Conservation (phyloP, 2,888 invertebrate species). For the Agriopis leucophaearia region DNA sequence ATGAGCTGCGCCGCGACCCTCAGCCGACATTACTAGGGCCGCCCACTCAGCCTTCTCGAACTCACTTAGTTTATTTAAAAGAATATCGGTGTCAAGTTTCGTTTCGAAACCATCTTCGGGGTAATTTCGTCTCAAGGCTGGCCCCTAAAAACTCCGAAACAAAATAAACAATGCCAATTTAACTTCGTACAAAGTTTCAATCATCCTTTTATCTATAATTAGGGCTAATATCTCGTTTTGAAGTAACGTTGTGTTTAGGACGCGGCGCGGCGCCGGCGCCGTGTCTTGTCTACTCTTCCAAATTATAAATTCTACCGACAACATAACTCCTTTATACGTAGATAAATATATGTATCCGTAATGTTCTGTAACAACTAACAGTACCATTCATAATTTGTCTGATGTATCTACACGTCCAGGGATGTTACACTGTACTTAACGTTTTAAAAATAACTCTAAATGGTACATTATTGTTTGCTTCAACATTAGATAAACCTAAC, state of each 20-base stretch:
- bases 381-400: not conserved
- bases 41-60: too few species aligned
- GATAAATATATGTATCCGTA: conserved; percentile 20
- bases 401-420: conserved; percentile 1
- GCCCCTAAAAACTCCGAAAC: not conserved
- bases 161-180: conserved; percentile 15
- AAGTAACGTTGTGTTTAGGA: not conserved
- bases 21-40: too few species aligned
- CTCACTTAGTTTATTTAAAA: not conserved
- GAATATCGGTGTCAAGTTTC: not conserved
- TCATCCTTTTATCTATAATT: conserved; percentile 16
- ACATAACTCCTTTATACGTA: conserved; percentile 9
- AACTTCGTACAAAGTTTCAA: conserved; percentile 10
- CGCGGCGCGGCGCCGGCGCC: not conserved
- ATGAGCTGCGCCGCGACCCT: too few species aligned
- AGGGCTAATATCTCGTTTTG: conserved; percentile 8
- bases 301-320: conserved; percentile 19
- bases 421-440: not conserved
- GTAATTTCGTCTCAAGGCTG: not conserved
- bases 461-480: too few species aligned
- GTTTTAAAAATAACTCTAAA: too few species aligned
- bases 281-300: not conserved
- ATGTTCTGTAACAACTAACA: conserved; percentile 2
- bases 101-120: not conserved
- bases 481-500: too few species aligned